These are phyloP conservation scores for Aporrectodea caliginosa DNA, from an alignment of 1,140 invertebrate genomes.

Conservation along the genomic window DNA sequence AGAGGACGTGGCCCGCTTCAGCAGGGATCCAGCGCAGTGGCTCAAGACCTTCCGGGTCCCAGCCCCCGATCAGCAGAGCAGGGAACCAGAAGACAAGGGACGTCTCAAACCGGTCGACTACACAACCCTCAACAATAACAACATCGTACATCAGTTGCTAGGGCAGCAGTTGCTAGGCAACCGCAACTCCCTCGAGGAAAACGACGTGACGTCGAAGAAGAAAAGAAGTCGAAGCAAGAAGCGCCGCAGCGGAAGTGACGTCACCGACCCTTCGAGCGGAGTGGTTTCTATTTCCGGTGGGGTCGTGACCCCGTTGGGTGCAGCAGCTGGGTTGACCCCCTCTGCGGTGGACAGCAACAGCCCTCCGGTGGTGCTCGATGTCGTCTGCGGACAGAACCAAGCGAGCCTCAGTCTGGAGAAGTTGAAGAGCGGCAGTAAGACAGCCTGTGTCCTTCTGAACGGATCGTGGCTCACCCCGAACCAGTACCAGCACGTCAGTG, in stretches of 20 bases:
- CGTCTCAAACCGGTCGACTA: not conserved
- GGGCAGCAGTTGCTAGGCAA: not conserved
- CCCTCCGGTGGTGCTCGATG: constrained; percentile 42
- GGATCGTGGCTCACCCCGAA: constrained; percentile 59
- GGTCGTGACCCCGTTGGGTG: not conserved
- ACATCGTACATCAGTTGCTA: not conserved
- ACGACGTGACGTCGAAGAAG: not conserved
- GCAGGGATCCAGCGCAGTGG: not conserved
- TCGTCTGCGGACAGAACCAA: constrained; percentile 56
- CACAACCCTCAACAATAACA: not conserved
- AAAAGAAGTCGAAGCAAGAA: not conserved
- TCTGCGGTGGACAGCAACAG: not conserved
- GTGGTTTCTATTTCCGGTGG: not conserved
- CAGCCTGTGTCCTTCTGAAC: constrained; percentile 55
- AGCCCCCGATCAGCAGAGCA: not conserved
- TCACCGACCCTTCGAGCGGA: not conserved
- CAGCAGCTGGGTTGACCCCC: not conserved
- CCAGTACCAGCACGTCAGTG: constrained; percentile 59
- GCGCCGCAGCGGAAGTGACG: not conserved
- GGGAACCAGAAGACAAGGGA: not conserved
- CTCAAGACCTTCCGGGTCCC: not conserved
- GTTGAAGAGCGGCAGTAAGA: constrained; percentile 57
- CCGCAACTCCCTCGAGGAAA: not conserved
- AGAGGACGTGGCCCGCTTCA: not conserved
- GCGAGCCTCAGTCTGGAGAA: constrained; percentile 54